A percentile compares a stretch with the other conserved stretches of the same genome.
Conservation (phyloP, 1,140 invertebrate species). For the Pteromalus puparum region DNA sequence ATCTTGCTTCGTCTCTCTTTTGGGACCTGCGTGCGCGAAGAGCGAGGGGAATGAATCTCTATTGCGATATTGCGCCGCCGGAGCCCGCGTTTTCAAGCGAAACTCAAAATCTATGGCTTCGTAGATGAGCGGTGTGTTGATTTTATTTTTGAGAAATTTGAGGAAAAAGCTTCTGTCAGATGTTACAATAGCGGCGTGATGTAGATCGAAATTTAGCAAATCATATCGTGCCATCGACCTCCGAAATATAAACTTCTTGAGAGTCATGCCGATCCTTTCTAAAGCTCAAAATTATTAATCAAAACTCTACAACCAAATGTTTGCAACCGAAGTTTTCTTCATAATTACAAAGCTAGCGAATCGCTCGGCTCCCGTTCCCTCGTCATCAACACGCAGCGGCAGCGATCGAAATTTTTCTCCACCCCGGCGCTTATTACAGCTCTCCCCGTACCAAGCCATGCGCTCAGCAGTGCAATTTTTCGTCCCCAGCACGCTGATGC, state of each 20-base stretch:
- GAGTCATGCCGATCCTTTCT: background rate
- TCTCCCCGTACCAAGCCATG: background rate
- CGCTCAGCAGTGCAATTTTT: constrained; percentile 23
- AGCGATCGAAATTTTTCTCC: constrained; percentile 30
- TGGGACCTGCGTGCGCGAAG: background rate
- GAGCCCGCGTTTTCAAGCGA: background rate
- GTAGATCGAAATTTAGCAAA: constrained; percentile 5
- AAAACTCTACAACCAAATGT: too few species aligned
- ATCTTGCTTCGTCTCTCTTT: constrained; percentile 37
- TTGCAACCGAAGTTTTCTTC: background rate
- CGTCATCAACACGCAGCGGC: background rate
- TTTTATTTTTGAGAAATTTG: too few species aligned
- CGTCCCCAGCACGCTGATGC: background rate
- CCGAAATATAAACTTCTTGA: background rate
- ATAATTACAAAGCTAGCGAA: background rate
- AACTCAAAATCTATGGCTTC: constrained; percentile 36
- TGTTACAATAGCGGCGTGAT: too few species aligned
- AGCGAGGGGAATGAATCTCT: constrained; percentile 21
- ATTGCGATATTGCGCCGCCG: background rate
- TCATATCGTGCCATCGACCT: constrained; percentile 26
- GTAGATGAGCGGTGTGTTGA: too few species aligned
- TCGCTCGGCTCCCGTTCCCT: background rate
- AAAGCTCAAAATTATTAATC: too few species aligned
- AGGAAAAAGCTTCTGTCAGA: too few species aligned
- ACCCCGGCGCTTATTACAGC: constrained; percentile 28